phyloP scores from a whole-genome alignment of 2,888 invertebrate genomes.

The Thalpophila matura region DNA sequence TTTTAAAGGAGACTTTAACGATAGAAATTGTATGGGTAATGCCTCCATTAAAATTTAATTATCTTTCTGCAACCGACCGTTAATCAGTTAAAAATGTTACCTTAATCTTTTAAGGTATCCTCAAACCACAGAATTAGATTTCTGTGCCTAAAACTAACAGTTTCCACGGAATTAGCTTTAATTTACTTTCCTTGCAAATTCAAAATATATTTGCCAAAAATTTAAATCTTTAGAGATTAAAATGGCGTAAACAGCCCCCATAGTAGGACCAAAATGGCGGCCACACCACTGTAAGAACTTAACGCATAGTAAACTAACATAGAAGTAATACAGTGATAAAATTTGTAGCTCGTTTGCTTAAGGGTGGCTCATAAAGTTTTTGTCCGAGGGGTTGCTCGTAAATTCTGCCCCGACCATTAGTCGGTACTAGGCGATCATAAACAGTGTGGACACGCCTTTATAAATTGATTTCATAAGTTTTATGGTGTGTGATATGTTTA shows the following conservation, averaged over 20 bases:
- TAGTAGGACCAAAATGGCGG: constrained; percentile 37
- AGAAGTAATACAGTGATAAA: constrained; percentile 61
- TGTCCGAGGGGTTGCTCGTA: constrained; percentile 58
- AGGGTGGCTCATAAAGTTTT: constrained; percentile 62
- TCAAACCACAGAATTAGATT: too few relatives aligned
- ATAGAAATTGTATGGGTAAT: too few relatives aligned
- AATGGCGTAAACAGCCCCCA: constrained; percentile 2
- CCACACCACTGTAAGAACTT: constrained; percentile 31
- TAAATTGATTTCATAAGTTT: constrained; percentile 63
- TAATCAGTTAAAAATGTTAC: too few relatives aligned
- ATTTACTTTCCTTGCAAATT: too few relatives aligned
- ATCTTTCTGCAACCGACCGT: too few relatives aligned
- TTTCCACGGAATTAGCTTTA: too few relatives aligned
- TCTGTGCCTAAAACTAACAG: too few relatives aligned
- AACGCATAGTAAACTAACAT: constrained; percentile 57
- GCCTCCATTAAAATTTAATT: too few relatives aligned
- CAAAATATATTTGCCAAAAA: background rate
- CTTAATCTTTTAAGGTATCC: too few relatives aligned
- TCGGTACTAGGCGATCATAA: constrained; percentile 55
- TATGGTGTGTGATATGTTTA: constrained; percentile 45
- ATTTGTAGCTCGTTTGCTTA: constrained; percentile 65
- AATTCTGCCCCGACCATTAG: constrained; percentile 56
- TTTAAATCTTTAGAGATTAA: constrained; percentile 1
- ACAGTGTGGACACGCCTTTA: constrained; percentile 54
- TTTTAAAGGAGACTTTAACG: too few relatives aligned